phyloP scores from a whole-genome alignment of 2,113 vertebrate genomes.

The Pedetes capensis region DNA sequence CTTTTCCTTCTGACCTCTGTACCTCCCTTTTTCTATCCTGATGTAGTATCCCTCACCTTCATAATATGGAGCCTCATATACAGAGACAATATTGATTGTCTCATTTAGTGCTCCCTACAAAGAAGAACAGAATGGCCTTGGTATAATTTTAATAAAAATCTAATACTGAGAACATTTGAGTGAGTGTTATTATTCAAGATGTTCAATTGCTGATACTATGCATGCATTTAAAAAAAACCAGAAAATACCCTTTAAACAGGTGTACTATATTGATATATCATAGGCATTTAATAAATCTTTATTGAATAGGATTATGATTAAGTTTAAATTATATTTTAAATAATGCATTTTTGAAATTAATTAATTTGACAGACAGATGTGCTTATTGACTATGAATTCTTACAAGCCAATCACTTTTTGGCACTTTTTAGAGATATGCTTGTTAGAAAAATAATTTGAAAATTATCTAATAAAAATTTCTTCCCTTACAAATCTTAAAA shows the following conservation, averaged over 20 bases:
- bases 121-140: neutral
- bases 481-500: neutral
- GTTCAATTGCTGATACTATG: neutral
- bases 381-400: neutral
- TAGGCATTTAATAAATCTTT: neutral
- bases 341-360: conserved; percentile 13
- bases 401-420: neutral
- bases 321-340: neutral
- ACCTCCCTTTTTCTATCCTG: neutral
- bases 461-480: neutral
- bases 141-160: conserved; percentile 8
- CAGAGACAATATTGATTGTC: neutral
- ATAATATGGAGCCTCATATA: neutral
- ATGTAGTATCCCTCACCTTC: rapidly evolving
- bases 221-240: neutral
- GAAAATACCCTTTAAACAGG: neutral
- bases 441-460: neutral
- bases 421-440: neutral
- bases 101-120: neutral
- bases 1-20: rapidly evolving
- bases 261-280: neutral
- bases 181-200: neutral
- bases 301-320: neutral
- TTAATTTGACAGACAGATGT: neutral
- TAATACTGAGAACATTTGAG: neutral